Evolutionary conservation across 2,888 invertebrate species (phyloP).

Genomic region (Drosophila basisetae): DNA sequence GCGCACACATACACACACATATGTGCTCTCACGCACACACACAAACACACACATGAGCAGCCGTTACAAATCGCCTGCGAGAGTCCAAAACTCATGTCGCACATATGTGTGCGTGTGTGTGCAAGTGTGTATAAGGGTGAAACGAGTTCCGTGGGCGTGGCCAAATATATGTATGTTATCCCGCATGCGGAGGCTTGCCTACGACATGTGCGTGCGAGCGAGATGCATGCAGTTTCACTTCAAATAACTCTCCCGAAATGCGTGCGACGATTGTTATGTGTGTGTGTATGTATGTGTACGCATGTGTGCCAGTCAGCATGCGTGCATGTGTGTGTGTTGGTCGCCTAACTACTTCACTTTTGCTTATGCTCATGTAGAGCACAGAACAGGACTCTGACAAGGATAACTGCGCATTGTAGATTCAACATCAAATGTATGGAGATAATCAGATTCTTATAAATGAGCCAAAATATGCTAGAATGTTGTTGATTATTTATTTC

Average conservation of each 20-base stretch:
- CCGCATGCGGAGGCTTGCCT: slow-evolving; percentile 31
- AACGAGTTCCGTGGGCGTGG: slow-evolving; percentile 63
- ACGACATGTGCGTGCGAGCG: slow-evolving; percentile 34
- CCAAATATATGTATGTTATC: slow-evolving; percentile 28
- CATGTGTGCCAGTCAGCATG: background rate
- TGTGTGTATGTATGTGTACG: background rate
- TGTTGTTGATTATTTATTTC: background rate
- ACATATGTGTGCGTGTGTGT: slow-evolving; percentile 4
- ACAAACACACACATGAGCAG: slow-evolving; percentile 17
- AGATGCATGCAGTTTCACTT: slow-evolving; percentile 27
- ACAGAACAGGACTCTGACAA: slow-evolving; percentile 18
- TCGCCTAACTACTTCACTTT: slow-evolving; percentile 34
- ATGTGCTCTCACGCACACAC: slow-evolving; percentile 28
- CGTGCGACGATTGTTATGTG: slow-evolving; percentile 53
- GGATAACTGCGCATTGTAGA: slow-evolving; percentile 4
- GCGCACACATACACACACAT: slow-evolving; percentile 3
- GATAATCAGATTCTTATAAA: background rate
- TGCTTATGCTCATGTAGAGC: slow-evolving; percentile 23
- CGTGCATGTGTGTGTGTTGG: slow-evolving; percentile 7
- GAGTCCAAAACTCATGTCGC: slow-evolving; percentile 35
- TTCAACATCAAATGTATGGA: slow-evolving; percentile 3
- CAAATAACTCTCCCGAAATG: slow-evolving; percentile 59
- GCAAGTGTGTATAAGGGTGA: slow-evolving; percentile 48
- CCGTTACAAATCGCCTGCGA: slow-evolving; percentile 37
- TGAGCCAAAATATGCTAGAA: background rate